These are phyloP conservation scores for Henricia sp. DNA, from an alignment of 53 echinoderm and acorn worm genomes.

Conservation along the genomic window DNA sequence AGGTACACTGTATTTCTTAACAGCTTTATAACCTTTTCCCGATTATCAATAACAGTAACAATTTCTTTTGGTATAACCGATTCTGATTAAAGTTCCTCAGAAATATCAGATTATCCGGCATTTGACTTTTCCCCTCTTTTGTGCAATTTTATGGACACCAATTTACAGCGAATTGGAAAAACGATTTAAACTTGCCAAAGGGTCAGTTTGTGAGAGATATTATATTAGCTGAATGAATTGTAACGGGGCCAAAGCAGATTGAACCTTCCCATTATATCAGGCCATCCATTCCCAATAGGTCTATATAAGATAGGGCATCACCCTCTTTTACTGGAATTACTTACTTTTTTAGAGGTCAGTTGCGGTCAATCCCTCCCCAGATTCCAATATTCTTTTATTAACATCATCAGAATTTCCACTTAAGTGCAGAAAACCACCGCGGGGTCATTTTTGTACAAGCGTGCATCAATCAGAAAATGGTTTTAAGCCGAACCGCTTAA, in stretches of 20 bases:
- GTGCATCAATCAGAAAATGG: background rate
- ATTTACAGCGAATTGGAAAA: conserved; percentile 24
- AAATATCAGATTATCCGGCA: conserved; percentile 8
- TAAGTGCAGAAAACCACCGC: conserved; percentile 4
- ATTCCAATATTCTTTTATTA: conserved; percentile 33
- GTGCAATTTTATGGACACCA: background rate
- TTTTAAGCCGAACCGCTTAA: conserved; percentile 14
- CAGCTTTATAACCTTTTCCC: too few relatives aligned
- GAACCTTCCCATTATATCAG: too few relatives aligned
- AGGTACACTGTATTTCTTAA: too few relatives aligned
- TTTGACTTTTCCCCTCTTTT: too few relatives aligned
- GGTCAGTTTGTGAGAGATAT: too few relatives aligned
- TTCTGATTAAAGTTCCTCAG: conserved; percentile 34
- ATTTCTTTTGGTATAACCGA: background rate
- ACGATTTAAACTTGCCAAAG: conserved; percentile 12
- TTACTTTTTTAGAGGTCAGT: conserved; percentile 12
- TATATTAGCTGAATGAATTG: too few relatives aligned
- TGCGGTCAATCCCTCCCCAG: conserved; percentile 49
- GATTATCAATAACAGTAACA: background rate
- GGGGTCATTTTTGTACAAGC: background rate
- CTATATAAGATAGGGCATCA: conserved; percentile 16
- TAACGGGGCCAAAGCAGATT: background rate
- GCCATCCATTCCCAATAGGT: too few relatives aligned
- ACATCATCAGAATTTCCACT: background rate
- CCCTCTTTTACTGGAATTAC: background rate